Conservation (phyloP, 2,888 invertebrate genomes). For the Drosophila niveifrons region DNA sequence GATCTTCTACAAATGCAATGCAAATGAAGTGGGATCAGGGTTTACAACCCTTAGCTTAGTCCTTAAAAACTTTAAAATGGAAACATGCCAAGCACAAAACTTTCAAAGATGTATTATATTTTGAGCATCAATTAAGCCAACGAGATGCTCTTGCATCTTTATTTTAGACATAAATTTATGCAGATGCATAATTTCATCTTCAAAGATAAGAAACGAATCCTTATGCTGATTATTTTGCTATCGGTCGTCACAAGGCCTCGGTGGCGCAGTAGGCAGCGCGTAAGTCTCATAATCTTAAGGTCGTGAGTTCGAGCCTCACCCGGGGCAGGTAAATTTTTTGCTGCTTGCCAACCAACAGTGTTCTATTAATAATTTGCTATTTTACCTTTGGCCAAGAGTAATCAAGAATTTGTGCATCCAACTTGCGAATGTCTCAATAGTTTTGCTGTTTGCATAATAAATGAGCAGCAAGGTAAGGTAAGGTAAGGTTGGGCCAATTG, state of each 20-base stretch:
- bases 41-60: background rate
- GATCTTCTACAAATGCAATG: background rate
- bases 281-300: conserved; percentile 86
- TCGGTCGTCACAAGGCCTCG: conserved; percentile 80
- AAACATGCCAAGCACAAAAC: background rate
- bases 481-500: background rate
- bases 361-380: background rate
- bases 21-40: background rate
- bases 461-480: background rate
- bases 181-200: background rate
- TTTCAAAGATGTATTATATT: background rate
- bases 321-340: conserved; percentile 78
- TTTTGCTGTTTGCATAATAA: background rate
- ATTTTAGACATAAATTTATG: background rate
- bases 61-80: background rate
- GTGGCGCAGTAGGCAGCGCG: conserved; percentile 86
- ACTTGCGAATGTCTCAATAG: background rate
- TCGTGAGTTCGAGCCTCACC: conserved; percentile 85
- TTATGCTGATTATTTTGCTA: background rate
- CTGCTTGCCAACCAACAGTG: background rate
- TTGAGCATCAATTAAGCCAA: background rate
- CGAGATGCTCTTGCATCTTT: background rate
- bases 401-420: background rate
- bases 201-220: conserved; percentile 6
- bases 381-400: background rate